Evolutionary conservation across 2,113 vertebrate genomes (phyloP).

Genomic region (Chaetops frenatus): DNA sequence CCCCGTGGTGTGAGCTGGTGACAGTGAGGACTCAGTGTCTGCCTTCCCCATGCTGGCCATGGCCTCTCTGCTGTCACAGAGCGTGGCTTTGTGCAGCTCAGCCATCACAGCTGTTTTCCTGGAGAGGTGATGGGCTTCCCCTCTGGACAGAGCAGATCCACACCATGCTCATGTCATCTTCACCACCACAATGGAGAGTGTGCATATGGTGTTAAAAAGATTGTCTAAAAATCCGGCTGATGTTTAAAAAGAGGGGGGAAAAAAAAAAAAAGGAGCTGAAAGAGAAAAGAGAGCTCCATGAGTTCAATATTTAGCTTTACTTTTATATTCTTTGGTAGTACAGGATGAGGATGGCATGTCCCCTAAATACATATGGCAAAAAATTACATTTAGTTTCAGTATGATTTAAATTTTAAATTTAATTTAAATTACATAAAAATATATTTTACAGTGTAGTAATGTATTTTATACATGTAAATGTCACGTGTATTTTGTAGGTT

Average conservation of each 20-base stretch:
- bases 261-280: not conserved
- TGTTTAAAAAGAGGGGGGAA: not conserved
- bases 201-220: not conserved
- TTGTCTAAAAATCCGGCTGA: not conserved
- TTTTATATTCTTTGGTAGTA: not conserved
- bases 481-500: not conserved
- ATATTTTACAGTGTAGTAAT: not conserved
- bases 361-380: not conserved
- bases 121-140: not conserved
- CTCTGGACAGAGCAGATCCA: not conserved
- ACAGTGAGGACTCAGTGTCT: accelerated
- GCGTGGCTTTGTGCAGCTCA: not conserved
- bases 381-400: not conserved
- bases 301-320: not conserved
- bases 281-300: not conserved
- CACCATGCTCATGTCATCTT: accelerated
- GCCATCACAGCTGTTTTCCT: not conserved
- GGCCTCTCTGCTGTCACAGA: not conserved
- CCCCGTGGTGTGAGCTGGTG: not conserved
- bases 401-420: not conserved
- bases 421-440: not conserved
- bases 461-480: not conserved
- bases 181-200: accelerated
- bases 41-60: accelerated
- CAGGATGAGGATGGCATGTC: not conserved